phyloP scores from a whole-genome alignment of 1,140 invertebrate genomes.

The Phymorhynchus buccinoides region DNA sequence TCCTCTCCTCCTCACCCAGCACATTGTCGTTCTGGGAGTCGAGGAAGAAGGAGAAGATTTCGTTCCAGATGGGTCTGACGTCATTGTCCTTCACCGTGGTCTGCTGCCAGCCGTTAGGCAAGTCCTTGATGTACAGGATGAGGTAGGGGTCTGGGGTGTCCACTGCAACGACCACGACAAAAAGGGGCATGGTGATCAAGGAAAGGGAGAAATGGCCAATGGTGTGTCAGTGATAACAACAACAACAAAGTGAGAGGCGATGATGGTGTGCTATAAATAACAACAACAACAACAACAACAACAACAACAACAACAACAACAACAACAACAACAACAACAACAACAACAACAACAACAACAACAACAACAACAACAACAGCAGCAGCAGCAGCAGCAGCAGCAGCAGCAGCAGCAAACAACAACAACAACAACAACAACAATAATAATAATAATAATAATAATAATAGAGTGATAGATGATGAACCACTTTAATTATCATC shows the following conservation, averaged over 20 bases:
- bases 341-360: neutral
- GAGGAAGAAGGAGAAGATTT: constrained; percentile 73
- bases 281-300: neutral
- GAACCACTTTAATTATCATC: too few relatives aligned
- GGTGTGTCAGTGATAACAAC: too few relatives aligned
- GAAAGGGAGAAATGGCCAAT: too few relatives aligned
- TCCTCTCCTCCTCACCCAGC: constrained; percentile 61
- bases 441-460: constrained; percentile 16
- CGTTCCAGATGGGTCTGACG: constrained; percentile 73
- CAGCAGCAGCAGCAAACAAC: too few relatives aligned
- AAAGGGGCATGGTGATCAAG: too few relatives aligned
- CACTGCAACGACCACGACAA: constrained; percentile 63
- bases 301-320: neutral
- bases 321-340: neutral
- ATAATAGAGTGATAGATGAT: too few relatives aligned
- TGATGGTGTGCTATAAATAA: constrained; percentile 4
- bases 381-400: neutral
- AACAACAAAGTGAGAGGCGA: neutral
- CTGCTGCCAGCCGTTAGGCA: constrained; percentile 70
- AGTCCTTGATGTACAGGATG: constrained; percentile 68
- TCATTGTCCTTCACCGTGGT: constrained; percentile 72
- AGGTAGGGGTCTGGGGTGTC: constrained; percentile 75
- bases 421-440: neutral
- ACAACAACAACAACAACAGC: neutral
- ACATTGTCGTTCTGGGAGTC: constrained; percentile 60